Conservation (phyloP, 2,113 vertebrate genomes). For the Clarias batrachus region DNA sequence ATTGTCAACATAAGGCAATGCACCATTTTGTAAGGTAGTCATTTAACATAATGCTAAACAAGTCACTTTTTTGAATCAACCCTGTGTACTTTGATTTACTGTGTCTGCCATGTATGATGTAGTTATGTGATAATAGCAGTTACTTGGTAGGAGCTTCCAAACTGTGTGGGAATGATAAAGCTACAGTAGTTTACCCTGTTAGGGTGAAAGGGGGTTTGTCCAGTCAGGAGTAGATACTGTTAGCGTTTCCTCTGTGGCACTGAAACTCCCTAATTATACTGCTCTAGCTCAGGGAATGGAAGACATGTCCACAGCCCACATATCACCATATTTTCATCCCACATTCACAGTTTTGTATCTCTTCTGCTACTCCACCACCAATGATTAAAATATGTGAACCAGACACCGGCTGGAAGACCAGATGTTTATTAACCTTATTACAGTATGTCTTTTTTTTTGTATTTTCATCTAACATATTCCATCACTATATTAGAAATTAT, state of each 20-base stretch:
- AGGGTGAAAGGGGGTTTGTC: constrained; percentile 54
- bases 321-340: constrained; percentile 28
- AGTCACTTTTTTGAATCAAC: constrained; percentile 30
- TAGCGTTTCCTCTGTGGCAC: constrained; percentile 50
- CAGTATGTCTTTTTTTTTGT: background rate
- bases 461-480: constrained; percentile 35
- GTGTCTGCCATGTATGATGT: constrained; percentile 40
- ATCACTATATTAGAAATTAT: background rate
- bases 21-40: background rate
- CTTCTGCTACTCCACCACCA: background rate
- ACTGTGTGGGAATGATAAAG: constrained; percentile 67
- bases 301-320: constrained; percentile 24
- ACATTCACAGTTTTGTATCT: constrained; percentile 2
- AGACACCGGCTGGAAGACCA: background rate
- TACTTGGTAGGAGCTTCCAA: constrained; percentile 56
- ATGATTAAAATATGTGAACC: constrained; percentile 8
- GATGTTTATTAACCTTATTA: background rate
- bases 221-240: constrained; percentile 50
- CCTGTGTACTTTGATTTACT: constrained; percentile 26
- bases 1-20: background rate
- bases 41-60: constrained; percentile 9
- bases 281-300: constrained; percentile 30
- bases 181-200: constrained; percentile 45
- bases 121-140: constrained; percentile 44
- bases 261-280: constrained; percentile 59